phyloP scores from a whole-genome alignment of 2,113 vertebrate species.

The Phalacrocorax brasilianus region DNA sequence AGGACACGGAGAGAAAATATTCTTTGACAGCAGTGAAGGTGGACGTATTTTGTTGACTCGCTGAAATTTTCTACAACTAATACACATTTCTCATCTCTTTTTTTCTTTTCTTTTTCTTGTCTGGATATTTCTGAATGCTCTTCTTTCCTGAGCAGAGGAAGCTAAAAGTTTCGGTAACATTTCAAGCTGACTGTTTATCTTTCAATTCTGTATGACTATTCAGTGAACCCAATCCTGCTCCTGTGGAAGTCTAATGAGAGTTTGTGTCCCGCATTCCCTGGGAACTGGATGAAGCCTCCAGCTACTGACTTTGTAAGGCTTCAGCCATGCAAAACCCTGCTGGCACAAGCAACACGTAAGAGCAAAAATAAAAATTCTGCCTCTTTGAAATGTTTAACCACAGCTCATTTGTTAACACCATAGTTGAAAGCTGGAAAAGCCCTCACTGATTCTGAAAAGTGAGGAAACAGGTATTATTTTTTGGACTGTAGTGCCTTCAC shows the following conservation, averaged over 20 bases:
- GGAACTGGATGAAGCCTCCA: conserved; percentile 32
- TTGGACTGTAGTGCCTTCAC: neutral
- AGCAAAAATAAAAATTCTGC: conserved; percentile 44
- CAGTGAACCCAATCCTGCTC: conserved; percentile 49
- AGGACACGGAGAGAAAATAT: neutral
- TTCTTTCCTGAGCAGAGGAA: neutral
- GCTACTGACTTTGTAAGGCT: conserved; percentile 50
- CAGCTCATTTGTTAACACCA: neutral
- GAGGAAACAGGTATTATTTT: neutral
- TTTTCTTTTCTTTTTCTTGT: neutral
- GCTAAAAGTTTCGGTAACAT: conserved; percentile 17
- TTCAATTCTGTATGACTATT: conserved; percentile 40
- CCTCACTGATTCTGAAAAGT: neutral
- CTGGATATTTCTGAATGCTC: neutral
- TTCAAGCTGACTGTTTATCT: conserved; percentile 35
- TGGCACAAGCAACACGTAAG: neutral
- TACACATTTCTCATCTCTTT: accelerated
- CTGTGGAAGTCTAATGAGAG: conserved; percentile 44
- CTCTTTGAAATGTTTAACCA: conserved; percentile 5
- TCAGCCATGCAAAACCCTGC: conserved; percentile 62
- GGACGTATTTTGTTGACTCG: neutral
- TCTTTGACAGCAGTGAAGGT: neutral
- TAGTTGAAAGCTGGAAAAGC: conserved; percentile 4
- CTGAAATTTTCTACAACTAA: neutral
- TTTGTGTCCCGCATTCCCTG: conserved; percentile 30